Percentiles rank a stretch among this genome's conserved stretches.
Conservation (phyloP, 2,888 invertebrate species). For the Hoplodrina blanda region DNA sequence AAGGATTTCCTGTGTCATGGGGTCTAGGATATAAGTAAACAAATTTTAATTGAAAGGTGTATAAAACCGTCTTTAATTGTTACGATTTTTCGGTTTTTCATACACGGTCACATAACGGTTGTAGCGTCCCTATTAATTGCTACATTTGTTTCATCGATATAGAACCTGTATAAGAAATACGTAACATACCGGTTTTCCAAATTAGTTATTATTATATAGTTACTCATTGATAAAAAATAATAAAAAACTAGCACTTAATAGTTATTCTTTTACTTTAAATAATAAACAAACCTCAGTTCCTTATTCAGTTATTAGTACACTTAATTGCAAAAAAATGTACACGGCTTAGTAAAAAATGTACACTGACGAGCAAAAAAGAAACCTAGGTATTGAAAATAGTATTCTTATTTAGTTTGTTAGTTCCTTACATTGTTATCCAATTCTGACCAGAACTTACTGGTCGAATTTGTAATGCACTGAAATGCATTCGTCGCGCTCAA, state of each 20-base stretch:
- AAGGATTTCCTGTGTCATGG: too few relatives aligned
- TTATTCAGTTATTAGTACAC: conserved; percentile 27
- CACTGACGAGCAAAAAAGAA: conserved; percentile 23
- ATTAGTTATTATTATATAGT: conserved; percentile 23
- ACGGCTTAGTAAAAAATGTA: conserved; percentile 29
- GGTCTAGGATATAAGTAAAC: too few relatives aligned
- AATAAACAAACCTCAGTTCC: conserved; percentile 34
- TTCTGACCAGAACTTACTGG: conserved; percentile 17
- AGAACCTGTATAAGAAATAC: not conserved
- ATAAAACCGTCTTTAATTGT: too few relatives aligned
- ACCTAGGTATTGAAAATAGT: conserved; percentile 43
- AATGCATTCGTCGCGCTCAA: conserved; percentile 50
- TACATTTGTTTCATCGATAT: conserved; percentile 11
- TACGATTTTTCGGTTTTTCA: too few relatives aligned
- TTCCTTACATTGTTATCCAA: conserved; percentile 52
- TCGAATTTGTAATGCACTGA: conserved; percentile 44
- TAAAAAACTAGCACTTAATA: conserved; percentile 12
- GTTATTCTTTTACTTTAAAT: not conserved
- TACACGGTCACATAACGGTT: not conserved
- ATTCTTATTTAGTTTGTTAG: conserved; percentile 36
- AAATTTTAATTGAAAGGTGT: too few relatives aligned
- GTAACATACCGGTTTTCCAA: conserved; percentile 40
- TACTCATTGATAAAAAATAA: conserved; percentile 45
- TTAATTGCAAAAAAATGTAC: conserved; percentile 29
- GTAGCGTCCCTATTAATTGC: conserved; percentile 4